Evolutionary conservation across 2,888 invertebrate genomes (phyloP), one percentile per base, ranked within the genome.

Genomic region (Nomada goodeniana): DNA sequence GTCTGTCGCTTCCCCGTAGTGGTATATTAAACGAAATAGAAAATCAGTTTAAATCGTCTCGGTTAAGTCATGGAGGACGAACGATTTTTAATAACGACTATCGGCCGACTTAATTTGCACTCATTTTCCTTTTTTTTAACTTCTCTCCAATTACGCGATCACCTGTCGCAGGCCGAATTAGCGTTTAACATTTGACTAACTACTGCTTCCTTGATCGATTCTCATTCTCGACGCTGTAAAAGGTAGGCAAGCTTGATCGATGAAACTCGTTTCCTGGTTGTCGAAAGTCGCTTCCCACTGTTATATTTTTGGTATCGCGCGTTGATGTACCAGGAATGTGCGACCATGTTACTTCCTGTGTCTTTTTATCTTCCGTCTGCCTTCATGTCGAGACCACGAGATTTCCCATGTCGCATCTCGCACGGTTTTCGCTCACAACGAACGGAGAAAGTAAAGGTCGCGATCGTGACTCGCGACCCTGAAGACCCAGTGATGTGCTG

Each of bases 401-500:
- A 63, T 57, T 65, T 63, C 57, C 53, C 64, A 52, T 15, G 0
- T 57, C 50, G 47, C 71, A 18, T 78, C 78, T 61, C 61, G 69
- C 80, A 60, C 76, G 52, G 69, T 76, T 63, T 60, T 60, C 67
- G 57, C 11, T 53, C 44, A n/a, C 69, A 60, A 9, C 65, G 64
- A 75, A 60, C 75, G 85, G 90, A 87, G 91, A 91, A 91, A 91
- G 90, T 91, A 89, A 91, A 90, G 91, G 91, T 90, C 89, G 88
- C 83, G 90, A 87, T 86, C 87, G 88, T 77, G 89, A 85, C 83
- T 86, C 79, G 83, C 88, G 92, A 92, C 92, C 92, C 91, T 90
- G 85, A 71, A 80, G 90, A 91, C 91, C 90, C 87, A 85, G 85
- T 64, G 77, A 80, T 74, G 74, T 79, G 75, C 68, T 65, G 44